Evolutionary conservation across 2,797 vertebrate genomes (phyloP).

Genomic region (Oceanodroma leucorhoa): DNA sequence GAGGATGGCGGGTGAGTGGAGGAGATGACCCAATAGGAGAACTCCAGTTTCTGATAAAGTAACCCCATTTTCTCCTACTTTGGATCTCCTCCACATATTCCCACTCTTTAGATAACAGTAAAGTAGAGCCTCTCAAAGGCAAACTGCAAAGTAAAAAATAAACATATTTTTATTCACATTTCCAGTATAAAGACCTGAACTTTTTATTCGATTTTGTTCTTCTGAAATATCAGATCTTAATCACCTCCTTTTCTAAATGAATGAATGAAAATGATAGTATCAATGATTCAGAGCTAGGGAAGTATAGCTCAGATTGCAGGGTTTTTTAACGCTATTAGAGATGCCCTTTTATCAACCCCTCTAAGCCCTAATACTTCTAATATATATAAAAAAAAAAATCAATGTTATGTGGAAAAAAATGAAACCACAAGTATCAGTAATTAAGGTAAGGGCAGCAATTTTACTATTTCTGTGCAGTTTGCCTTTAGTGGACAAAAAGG

Average conservation of each 20-base stretch:
- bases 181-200: not conserved
- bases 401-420: not conserved
- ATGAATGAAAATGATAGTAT: not conserved
- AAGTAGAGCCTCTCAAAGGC: slow-evolving; percentile 60
- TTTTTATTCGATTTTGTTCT: not conserved
- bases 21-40: slow-evolving; percentile 66
- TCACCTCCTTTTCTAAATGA: not conserved
- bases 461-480: slow-evolving; percentile 53
- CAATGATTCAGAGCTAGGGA: not conserved
- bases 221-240: not conserved
- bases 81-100: slow-evolving; percentile 66
- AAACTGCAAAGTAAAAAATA: slow-evolving; percentile 61
- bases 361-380: not conserved
- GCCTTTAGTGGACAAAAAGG: slow-evolving; percentile 57
- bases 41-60: slow-evolving; percentile 61
- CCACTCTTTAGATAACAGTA: slow-evolving; percentile 64
- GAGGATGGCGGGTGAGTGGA: slow-evolving; percentile 64
- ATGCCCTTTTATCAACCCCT: not conserved
- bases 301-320: not conserved
- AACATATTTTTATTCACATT: slow-evolving; percentile 4
- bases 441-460: not conserved
- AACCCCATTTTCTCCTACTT: slow-evolving; percentile 66
- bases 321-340: not conserved
- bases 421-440: not conserved
- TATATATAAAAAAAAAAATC: not conserved